phyloP scores from a whole-genome alignment of 2,888 invertebrate genomes.

The Lochmaea crataegi region DNA sequence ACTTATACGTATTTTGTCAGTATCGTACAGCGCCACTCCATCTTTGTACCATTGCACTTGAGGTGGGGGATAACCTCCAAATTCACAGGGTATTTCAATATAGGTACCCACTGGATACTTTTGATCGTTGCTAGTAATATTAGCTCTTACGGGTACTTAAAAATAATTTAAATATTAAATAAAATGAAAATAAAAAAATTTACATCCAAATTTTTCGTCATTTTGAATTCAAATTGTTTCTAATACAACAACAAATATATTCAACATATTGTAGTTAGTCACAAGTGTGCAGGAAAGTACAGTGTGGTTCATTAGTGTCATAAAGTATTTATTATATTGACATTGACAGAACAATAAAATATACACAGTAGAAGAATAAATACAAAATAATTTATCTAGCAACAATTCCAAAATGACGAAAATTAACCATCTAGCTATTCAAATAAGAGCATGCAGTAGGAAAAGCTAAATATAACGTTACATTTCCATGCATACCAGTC shows the following conservation, averaged over 20 bases:
- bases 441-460: background rate
- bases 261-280: background rate
- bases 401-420: background rate
- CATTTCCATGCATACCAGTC: conserved; percentile 46
- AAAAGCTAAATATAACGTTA: conserved; percentile 20
- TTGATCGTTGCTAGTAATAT: conserved; percentile 70
- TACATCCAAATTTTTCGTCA: background rate
- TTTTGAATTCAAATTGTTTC: conserved; percentile 3
- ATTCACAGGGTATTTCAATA: conserved; percentile 78
- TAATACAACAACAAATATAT: background rate
- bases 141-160: conserved; percentile 75
- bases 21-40: conserved; percentile 68
- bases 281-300: background rate
- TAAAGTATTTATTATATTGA: too few species aligned
- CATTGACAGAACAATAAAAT: too few species aligned
- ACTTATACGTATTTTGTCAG: conserved; percentile 73
- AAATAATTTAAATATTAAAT: conserved; percentile 37
- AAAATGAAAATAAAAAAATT: conserved; percentile 21
- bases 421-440: background rate
- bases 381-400: background rate
- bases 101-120: conserved; percentile 75
- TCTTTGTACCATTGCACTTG: conserved; percentile 87
- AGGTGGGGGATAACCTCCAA: conserved; percentile 82
- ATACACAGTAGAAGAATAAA: background rate
- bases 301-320: background rate